A percentile compares a stretch with the other conserved stretches of the same genome.
Conservation (phyloP, 2,113 vertebrate genomes). For the Poeciliopsis prolifica region DNA sequence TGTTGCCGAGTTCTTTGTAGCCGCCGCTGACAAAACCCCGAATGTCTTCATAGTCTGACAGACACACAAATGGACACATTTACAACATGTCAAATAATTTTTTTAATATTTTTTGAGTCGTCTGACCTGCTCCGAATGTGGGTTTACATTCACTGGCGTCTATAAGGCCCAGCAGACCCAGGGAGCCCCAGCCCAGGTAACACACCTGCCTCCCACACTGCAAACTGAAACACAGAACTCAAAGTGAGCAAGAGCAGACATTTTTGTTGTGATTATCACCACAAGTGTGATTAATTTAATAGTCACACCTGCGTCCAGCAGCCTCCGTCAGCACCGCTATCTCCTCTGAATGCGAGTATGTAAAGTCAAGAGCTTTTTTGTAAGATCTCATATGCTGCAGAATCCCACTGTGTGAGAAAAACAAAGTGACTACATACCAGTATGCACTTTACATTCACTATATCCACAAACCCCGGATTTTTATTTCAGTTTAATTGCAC, state of each 20-base stretch:
- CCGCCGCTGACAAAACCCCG: constrained; percentile 80
- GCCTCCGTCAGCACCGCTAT: constrained; percentile 76
- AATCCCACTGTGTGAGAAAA: constrained; percentile 65
- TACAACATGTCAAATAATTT: background rate
- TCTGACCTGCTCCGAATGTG: constrained; percentile 81
- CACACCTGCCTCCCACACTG: constrained; percentile 71
- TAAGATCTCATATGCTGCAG: constrained; percentile 71
- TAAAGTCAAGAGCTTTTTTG: constrained; percentile 71
- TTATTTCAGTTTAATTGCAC: background rate
- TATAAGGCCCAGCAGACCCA: constrained; percentile 79
- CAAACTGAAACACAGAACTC: constrained; percentile 63
- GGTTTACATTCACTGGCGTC: constrained; percentile 83
- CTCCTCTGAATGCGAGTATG: constrained; percentile 73
- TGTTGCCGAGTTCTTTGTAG: constrained; percentile 77
- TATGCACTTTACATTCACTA: background rate
- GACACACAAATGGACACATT: constrained; percentile 12
- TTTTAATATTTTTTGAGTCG: background rate
- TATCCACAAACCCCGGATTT: background rate
- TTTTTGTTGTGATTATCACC: background rate
- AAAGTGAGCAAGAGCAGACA: background rate
- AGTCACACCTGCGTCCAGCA: constrained; percentile 75
- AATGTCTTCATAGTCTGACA: constrained; percentile 77
- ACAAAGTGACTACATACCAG: background rate
- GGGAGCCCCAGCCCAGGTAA: constrained; percentile 82
- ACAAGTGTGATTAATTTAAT: too few species aligned